A percentile compares a stretch with the other conserved stretches of the same genome.
phyloP scores from a whole-genome alignment of 1,140 invertebrate genomes.

The Hydropsyche tenuis region DNA sequence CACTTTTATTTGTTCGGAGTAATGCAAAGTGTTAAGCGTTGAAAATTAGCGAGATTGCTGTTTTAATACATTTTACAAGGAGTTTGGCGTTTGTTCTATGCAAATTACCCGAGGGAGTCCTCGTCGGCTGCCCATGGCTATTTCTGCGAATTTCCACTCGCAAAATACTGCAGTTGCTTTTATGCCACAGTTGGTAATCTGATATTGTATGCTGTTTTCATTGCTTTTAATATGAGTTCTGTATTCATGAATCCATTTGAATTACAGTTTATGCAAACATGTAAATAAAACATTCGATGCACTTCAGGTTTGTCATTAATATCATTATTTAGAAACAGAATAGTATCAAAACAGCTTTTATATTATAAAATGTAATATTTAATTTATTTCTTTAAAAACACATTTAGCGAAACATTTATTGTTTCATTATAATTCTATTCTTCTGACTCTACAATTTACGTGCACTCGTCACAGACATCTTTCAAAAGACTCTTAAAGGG shows the following conservation, averaged over 20 bases:
- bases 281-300: no score
- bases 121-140: conserved; percentile 23
- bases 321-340: no score
- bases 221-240: conserved; percentile 6
- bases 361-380: no score
- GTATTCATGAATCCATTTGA: neutral
- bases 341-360: no score
- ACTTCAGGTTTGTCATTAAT: no score
- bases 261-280: no score
- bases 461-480: no score
- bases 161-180: conserved; percentile 17
- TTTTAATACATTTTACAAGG: conserved; percentile 39
- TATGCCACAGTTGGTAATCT: neutral
- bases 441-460: no score
- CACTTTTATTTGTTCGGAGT: conserved; percentile 23
- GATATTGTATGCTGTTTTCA: neutral
- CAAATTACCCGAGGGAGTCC: conserved; percentile 32
- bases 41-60: conserved; percentile 39
- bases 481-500: no score
- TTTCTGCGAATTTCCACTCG: conserved; percentile 7
- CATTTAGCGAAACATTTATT: no score
- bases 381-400: no score
- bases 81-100: conserved; percentile 37
- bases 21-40: conserved; percentile 28
- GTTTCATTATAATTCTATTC: no score